These are phyloP conservation scores for Ceramica pisi DNA, from an alignment of 2,888 invertebrate genomes.

Conservation along the genomic window DNA sequence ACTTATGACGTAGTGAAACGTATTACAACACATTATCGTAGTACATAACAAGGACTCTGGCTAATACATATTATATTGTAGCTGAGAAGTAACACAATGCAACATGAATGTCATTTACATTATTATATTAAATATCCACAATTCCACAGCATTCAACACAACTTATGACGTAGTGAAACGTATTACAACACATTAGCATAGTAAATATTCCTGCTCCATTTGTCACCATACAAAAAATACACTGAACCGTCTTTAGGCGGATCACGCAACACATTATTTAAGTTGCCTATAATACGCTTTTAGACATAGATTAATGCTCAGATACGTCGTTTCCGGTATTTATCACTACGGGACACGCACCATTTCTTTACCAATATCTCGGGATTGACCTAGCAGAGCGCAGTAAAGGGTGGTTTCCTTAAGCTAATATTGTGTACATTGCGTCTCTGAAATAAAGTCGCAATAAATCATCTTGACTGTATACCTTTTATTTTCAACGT, in stretches of 20 bases:
- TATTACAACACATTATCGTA: background rate
- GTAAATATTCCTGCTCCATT: background rate
- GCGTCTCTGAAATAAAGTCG: background rate
- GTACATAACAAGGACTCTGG: too few species aligned
- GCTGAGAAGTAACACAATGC: conserved; percentile 30
- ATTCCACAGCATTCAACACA: conserved; percentile 31
- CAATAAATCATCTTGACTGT: background rate
- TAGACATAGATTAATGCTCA: conserved; percentile 23
- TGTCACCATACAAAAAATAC: background rate
- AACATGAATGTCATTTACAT: conserved; percentile 30
- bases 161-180: conserved; percentile 41
- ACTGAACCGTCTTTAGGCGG: background rate
- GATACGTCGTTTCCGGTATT: conserved; percentile 11
- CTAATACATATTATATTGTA: conserved; percentile 42
- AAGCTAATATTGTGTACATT: background rate
- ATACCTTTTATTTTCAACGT: background rate
- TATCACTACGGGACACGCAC: background rate
- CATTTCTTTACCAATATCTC: background rate
- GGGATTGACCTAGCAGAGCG: background rate
- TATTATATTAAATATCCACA: conserved; percentile 21
- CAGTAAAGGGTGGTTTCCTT: background rate
- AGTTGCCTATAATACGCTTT: conserved; percentile 32
- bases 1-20: conserved; percentile 41
- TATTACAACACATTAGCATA: background rate
- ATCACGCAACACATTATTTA: conserved; percentile 7